These are phyloP conservation scores for Urophycis tenuis DNA, from an alignment of 2,797 vertebrate species.

Conservation along the genomic window DNA sequence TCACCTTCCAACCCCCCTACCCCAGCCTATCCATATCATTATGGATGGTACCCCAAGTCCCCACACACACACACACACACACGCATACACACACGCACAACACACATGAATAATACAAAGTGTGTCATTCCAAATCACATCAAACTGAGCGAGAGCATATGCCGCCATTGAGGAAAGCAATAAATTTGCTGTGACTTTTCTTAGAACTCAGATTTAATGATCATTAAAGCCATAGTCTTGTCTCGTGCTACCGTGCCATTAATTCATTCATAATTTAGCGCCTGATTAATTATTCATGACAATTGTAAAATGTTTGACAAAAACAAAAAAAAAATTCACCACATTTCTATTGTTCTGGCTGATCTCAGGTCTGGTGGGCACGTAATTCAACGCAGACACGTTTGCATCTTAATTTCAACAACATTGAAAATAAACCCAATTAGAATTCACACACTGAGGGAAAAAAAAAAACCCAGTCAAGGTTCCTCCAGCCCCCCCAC, in stretches of 20 bases:
- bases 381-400: neutral
- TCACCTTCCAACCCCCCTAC: neutral
- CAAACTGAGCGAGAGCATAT: neutral
- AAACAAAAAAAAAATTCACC: neutral
- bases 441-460: too few species aligned
- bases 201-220: neutral
- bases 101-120: neutral
- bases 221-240: neutral
- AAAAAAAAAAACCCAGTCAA: too few species aligned
- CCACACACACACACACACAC: too few species aligned
- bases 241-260: slow-evolving; percentile 10
- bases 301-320: slow-evolving; percentile 9
- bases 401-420: neutral
- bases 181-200: slow-evolving; percentile 4
- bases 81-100: too few species aligned
- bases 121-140: neutral
- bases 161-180: neutral
- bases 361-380: neutral
- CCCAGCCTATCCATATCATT: neutral
- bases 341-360: neutral
- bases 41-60: too few species aligned
- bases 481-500: too few species aligned
- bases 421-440: too few species aligned
- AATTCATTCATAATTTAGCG: slow-evolving; percentile 35
- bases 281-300: slow-evolving; percentile 30